Conservation (phyloP, 2,797 vertebrate species). For the Hirundo rustica region DNA sequence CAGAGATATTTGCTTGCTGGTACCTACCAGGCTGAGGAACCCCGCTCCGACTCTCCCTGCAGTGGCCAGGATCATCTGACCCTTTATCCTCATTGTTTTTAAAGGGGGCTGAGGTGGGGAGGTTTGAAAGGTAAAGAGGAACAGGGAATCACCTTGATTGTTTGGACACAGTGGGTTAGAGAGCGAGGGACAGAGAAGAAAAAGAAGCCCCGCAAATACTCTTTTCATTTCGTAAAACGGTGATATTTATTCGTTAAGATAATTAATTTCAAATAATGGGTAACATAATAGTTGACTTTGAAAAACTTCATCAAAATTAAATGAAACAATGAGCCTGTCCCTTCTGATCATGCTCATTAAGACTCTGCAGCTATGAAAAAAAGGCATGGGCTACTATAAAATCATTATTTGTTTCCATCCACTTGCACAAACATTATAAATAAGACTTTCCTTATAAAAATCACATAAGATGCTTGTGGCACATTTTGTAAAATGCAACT, state of each 20-base stretch:
- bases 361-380: constrained; percentile 47
- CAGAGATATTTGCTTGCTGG: neutral
- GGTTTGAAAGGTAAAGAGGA: neutral
- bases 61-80: neutral
- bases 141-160: neutral
- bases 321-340: constrained; percentile 24
- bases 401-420: constrained; percentile 14
- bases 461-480: constrained; percentile 27
- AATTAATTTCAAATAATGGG: constrained; percentile 44
- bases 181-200: neutral
- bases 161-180: neutral
- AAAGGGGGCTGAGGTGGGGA: neutral
- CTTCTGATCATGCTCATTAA: constrained; percentile 31
- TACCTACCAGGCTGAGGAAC: neutral
- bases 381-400: constrained; percentile 53
- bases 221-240: constrained; percentile 47
- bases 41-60: neutral
- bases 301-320: constrained; percentile 47
- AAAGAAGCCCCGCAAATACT: constrained; percentile 30
- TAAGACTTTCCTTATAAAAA: constrained; percentile 61
- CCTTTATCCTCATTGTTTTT: neutral
- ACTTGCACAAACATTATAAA: constrained; percentile 51
- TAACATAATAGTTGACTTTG: constrained; percentile 31
- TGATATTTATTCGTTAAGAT: constrained; percentile 62
- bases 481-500: constrained; percentile 47